Evolutionary conservation across 37 sponge, comb jelly and placozoan genomes (phyloP).

Genomic region (Eunapius fragilis): DNA sequence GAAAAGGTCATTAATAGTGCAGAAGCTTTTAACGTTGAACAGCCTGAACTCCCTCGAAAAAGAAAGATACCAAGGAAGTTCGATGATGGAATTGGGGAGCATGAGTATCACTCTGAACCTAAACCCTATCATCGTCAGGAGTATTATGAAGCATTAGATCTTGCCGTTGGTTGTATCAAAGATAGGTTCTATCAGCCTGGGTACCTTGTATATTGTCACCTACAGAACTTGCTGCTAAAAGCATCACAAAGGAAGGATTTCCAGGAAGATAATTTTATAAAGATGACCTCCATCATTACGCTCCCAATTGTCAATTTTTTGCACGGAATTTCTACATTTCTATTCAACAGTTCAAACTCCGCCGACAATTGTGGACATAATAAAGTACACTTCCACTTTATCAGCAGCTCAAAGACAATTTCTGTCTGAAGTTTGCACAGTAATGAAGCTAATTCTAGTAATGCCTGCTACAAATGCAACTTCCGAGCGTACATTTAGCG

Average conservation of each 20-base stretch:
- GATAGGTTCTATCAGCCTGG: background rate
- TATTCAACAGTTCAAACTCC: no score
- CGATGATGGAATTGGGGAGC: background rate
- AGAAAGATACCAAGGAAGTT: background rate
- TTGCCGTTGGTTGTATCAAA: background rate
- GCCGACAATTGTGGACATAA: no score
- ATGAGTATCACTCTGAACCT: background rate
- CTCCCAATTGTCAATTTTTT: no score
- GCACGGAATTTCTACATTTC: no score
- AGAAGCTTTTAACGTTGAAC: background rate
- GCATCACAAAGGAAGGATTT: background rate
- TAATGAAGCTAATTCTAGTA: conserved; percentile 36
- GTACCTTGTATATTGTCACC: background rate
- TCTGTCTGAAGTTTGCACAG: conserved; percentile 11
- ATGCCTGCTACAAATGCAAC: conserved; percentile 52
- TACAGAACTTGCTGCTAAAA: background rate
- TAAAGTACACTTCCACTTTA: no score
- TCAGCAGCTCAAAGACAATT: background rate
- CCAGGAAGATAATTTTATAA: background rate
- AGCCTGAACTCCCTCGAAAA: background rate
- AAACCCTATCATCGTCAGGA: background rate
- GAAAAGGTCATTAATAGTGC: background rate
- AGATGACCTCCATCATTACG: no score
- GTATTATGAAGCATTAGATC: conserved; percentile 40
- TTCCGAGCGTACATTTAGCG: conserved; percentile 43